Conservation (phyloP, 2,797 vertebrate genomes). For the Phoxinus dragarum region DNA sequence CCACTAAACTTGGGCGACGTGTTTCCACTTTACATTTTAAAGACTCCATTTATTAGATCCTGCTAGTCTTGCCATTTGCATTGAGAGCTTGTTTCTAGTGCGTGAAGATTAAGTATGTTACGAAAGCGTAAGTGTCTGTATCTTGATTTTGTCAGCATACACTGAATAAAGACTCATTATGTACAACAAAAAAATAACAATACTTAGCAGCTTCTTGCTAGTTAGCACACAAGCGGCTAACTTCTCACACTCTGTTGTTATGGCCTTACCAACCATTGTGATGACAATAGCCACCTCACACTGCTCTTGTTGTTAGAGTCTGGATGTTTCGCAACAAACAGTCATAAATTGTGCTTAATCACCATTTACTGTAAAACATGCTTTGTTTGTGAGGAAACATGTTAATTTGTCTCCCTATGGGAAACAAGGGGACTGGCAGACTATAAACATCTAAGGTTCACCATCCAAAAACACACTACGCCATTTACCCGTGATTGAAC, state of each 20-base stretch:
- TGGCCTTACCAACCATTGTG: constrained; percentile 24
- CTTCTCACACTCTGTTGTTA: not conserved
- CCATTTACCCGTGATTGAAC: not conserved
- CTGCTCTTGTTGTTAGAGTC: constrained; percentile 37
- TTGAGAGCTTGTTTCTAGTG: not conserved
- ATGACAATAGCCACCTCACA: constrained; percentile 21
- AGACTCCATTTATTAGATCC: constrained; percentile 40
- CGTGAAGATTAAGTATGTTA: not conserved
- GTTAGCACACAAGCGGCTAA: constrained; percentile 11
- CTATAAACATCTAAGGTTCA: not conserved
- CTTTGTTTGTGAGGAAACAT: constrained; percentile 65
- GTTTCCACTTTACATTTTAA: constrained; percentile 27
- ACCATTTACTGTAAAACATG: constrained; percentile 72
- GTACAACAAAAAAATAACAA: not conserved
- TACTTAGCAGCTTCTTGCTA: constrained; percentile 8
- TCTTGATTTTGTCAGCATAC: constrained; percentile 23
- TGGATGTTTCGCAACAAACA: constrained; percentile 40
- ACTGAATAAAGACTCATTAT: constrained; percentile 18
- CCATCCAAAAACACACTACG: not conserved
- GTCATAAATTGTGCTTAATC: constrained; percentile 47
- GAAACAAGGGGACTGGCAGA: constrained; percentile 5
- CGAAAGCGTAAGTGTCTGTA: not conserved
- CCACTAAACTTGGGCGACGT: constrained; percentile 40
- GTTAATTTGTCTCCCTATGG: not conserved
- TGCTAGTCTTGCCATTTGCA: constrained; percentile 20